Percentiles rank a stretch among this genome's conserved stretches.
Conservation (phyloP, 2,113 vertebrate species). For the Neodon shergylaensis region DNA sequence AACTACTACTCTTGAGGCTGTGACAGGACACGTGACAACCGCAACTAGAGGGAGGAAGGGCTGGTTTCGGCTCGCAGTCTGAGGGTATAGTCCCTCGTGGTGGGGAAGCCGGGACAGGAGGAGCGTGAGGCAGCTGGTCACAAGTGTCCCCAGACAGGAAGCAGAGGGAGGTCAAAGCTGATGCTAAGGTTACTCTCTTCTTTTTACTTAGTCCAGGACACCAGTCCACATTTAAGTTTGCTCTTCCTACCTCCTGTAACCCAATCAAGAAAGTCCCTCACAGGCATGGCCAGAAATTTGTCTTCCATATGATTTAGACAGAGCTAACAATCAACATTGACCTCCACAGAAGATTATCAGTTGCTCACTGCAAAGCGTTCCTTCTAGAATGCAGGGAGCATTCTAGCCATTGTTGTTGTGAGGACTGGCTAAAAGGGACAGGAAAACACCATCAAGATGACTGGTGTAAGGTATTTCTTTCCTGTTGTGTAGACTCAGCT, state of each 20-base stretch:
- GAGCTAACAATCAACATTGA: neutral
- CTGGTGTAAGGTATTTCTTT: neutral
- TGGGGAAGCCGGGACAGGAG: too few relatives aligned
- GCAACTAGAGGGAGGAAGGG: too few relatives aligned
- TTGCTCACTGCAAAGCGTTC: neutral
- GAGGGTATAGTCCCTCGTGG: neutral
- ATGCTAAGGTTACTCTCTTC: neutral
- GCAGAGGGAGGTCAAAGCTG: too few relatives aligned
- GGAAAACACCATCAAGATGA: neutral
- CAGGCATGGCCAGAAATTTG: neutral
- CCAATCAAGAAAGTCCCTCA: neutral
- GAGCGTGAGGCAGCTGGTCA: neutral
- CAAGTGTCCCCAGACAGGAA: too few relatives aligned
- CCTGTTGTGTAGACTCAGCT: neutral
- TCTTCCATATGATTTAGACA: neutral
- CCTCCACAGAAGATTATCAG: neutral
- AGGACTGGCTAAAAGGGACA: neutral
- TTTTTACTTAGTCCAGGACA: neutral
- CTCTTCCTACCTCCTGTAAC: neutral
- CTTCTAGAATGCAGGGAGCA: neutral
- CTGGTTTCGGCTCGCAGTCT: neutral
- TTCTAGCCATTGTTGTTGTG: neutral
- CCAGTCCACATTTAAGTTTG: neutral
- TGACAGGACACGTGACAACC: too few relatives aligned
- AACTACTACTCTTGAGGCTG: neutral